Conservation (phyloP, 1,140 invertebrate species). For the Oncopeltus fasciatus region DNA sequence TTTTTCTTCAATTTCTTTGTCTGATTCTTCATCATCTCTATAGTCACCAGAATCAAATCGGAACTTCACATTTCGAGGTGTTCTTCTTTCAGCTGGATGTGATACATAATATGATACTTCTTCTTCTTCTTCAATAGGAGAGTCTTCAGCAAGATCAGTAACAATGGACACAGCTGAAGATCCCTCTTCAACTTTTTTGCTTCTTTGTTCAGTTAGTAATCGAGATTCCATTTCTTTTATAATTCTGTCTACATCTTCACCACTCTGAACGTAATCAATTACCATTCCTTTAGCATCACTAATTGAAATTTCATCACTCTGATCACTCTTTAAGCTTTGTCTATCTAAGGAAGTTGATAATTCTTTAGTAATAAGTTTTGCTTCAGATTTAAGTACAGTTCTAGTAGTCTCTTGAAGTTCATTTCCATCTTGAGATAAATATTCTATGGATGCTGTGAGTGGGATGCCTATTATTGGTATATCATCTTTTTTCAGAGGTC, state of each 20-base stretch:
- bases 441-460: neutral
- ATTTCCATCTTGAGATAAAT: neutral
- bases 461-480: too few relatives aligned
- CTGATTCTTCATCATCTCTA: constrained; percentile 22
- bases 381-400: neutral
- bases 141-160: constrained; percentile 17
- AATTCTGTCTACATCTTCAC: constrained; percentile 5
- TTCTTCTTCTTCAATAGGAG: constrained; percentile 18
- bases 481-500: neutral
- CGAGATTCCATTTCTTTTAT: constrained; percentile 13
- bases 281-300: neutral
- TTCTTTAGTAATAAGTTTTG: neutral
- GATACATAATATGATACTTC: constrained; percentile 17
- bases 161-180: constrained; percentile 20
- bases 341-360: too few relatives aligned
- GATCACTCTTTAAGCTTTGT: neutral
- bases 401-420: neutral
- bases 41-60: constrained; percentile 15
- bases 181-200: constrained; percentile 19
- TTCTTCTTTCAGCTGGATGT: constrained; percentile 17
- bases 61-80: constrained; percentile 17
- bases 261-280: neutral
- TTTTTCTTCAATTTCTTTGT: constrained; percentile 18
- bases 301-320: neutral
- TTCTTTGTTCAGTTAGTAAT: neutral